Base-by-base conservation (phyloP, 2,888 invertebrate species). In the Lagria hirta region DNA sequence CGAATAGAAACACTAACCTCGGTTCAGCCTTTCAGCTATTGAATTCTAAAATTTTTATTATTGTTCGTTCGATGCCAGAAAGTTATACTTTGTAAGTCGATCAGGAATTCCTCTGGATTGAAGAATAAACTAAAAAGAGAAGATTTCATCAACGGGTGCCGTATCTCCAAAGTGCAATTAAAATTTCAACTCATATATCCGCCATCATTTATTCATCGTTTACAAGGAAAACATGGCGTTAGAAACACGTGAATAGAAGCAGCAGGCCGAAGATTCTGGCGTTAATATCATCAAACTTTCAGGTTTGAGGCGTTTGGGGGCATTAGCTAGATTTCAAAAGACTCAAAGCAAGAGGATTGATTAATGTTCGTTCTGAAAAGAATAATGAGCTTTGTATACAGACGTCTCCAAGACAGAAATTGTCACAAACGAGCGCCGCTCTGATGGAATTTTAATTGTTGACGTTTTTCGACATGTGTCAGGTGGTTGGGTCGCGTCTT, bases 371-470 rank as follows among this genome's bases (percentile, higher is more conserved):
- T 47, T 52, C 51, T 52, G 57, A 54, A 58, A 60, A 62, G 62
- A 64, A 61, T 62, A 62, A 62, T 60, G 62, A 61, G 61, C 55
- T 60, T 55, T 61, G 59, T 56, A 59, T 58, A 55, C 54, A 50
- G 53, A 51, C 50, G 54, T 57, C 52, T 45, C 53, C 47, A 54
- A 47, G 27, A 51, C 52, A 51, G 57, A n/a, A 58, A 61, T 58
- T 53, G 59, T 62, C 61, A 57, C 57, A 59, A 46, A 58, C 52
- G 52, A 57, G 52, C 27, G 52, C 51, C 49, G 45, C 47, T 48
- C 49, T 56, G 59, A 61, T 61, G 61, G 61, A 62, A 63, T 63
- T 62, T 63, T 63, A 63, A 63, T 63, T 63, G 63, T 58, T 48
- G 48, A 44, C 51, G 58, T 60, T 61, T 60, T 52, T 44, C 12